Evolutionary conservation across 2,888 invertebrate genomes (phyloP).

Genomic region (Gerosis bhagava): DNA sequence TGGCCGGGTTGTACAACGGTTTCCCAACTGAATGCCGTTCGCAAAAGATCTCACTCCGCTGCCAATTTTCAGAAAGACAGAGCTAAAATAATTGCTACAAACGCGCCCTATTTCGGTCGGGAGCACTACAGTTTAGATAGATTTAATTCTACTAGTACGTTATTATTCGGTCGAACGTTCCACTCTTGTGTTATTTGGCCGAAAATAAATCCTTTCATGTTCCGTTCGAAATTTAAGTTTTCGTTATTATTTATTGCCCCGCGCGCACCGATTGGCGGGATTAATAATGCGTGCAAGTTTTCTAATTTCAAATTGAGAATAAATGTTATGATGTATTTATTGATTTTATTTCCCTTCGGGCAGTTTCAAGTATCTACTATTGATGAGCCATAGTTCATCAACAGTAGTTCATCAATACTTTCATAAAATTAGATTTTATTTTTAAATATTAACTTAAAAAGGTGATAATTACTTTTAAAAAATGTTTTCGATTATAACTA

Average conservation of each 20-base stretch:
- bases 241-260: constrained; percentile 24
- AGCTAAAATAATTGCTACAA: constrained; percentile 80
- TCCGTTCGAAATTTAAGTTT: constrained; percentile 37
- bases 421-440: too few relatives aligned
- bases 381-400: too few relatives aligned
- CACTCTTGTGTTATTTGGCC: constrained; percentile 42
- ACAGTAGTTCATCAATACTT: too few relatives aligned
- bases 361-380: too few relatives aligned
- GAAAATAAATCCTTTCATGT: constrained; percentile 33
- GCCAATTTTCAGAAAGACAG: constrained; percentile 82
- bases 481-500: too few relatives aligned
- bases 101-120: constrained; percentile 78
- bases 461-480: too few relatives aligned
- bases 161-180: constrained; percentile 58
- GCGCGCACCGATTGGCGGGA: constrained; percentile 20
- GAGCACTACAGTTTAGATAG: constrained; percentile 69
- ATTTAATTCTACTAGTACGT: constrained; percentile 73
- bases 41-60: constrained; percentile 76
- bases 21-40: constrained; percentile 79
- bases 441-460: too few relatives aligned
- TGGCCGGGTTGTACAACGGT: constrained; percentile 68
- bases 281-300: constrained; percentile 24
- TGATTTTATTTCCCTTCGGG: too few relatives aligned
- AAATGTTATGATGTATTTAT: too few relatives aligned
- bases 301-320: constrained; percentile 24